phyloP scores from a whole-genome alignment of 2,888 invertebrate genomes.

The Entomobrya proxima region DNA sequence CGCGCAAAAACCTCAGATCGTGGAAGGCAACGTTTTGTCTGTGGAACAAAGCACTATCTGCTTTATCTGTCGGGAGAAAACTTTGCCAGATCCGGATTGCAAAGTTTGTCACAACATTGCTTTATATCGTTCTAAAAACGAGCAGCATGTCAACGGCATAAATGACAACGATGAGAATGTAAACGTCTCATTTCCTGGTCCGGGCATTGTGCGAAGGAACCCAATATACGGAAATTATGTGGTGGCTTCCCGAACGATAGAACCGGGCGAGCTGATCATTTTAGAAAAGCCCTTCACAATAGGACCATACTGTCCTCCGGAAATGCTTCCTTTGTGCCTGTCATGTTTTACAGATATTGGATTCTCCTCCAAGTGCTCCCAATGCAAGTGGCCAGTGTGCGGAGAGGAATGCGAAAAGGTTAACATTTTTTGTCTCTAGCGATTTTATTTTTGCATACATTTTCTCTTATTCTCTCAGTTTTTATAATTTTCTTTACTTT shows the following conservation, averaged over 20 bases:
- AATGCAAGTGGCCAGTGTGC: conserved; percentile 67
- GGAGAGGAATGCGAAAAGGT: conserved; percentile 64
- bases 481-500: background rate
- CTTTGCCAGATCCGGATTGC: conserved; percentile 12
- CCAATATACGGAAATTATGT: conserved; percentile 69
- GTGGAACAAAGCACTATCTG: too few species aligned
- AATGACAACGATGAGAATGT: background rate
- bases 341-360: conserved; percentile 65
- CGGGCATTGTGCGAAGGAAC: conserved; percentile 54
- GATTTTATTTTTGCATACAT: background rate
- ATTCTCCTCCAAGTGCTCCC: conserved; percentile 55
- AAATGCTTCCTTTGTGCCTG: conserved; percentile 63
- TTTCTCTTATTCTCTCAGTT: background rate
- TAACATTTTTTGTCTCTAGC: background rate
- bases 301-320: conserved; percentile 60
- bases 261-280: conserved; percentile 64
- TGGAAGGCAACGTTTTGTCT: too few species aligned
- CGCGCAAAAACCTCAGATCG: too few species aligned
- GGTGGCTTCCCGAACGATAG: conserved; percentile 64
- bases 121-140: conserved; percentile 17
- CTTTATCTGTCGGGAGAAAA: conserved; percentile 39
- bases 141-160: background rate
- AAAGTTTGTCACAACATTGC: conserved; percentile 43
- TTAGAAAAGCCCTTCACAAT: conserved; percentile 49
- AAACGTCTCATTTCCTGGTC: conserved; percentile 59